phyloP scores from a whole-genome alignment of 2,797 vertebrate species.

The Xyrichtys novacula region DNA sequence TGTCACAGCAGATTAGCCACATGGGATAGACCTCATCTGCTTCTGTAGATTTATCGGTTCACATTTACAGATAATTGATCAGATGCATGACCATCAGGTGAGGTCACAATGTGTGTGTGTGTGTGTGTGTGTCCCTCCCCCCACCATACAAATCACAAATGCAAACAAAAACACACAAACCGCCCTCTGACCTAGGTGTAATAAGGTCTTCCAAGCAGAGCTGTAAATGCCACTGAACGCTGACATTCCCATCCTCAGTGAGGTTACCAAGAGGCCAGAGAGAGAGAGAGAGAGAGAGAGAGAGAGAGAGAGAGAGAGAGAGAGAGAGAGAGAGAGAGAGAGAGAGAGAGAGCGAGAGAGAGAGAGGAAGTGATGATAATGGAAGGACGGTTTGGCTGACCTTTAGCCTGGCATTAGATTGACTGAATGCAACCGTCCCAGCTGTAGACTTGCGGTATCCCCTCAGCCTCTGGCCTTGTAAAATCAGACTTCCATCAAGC shows the following conservation, averaged over 20 bases:
- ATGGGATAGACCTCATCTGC: slow-evolving; percentile 38
- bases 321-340: slow-evolving; percentile 36
- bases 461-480: slow-evolving; percentile 40
- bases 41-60: slow-evolving; percentile 12
- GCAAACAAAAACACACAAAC: slow-evolving; percentile 39
- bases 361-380: slow-evolving; percentile 56
- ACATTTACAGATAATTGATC: slow-evolving; percentile 57
- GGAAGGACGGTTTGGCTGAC: slow-evolving; percentile 60
- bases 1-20: slow-evolving; percentile 41
- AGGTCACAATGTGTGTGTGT: slow-evolving; percentile 25
- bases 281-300: slow-evolving; percentile 12
- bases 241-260: slow-evolving; percentile 66
- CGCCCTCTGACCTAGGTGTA: slow-evolving; percentile 71
- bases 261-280: slow-evolving; percentile 66
- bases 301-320: too few species aligned
- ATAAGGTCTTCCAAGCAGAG: slow-evolving; percentile 65
- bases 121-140: slow-evolving; percentile 1
- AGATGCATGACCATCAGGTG: slow-evolving; percentile 49
- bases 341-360: slow-evolving; percentile 3
- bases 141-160: not conserved
- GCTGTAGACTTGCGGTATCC: slow-evolving; percentile 33
- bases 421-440: slow-evolving; percentile 51
- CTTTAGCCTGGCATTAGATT: slow-evolving; percentile 65
- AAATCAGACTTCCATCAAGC: slow-evolving; percentile 40
- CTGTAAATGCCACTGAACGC: slow-evolving; percentile 72